Evolutionary conservation across 2,888 invertebrate species (phyloP).

Genomic region (Habrosyne pyritoides): DNA sequence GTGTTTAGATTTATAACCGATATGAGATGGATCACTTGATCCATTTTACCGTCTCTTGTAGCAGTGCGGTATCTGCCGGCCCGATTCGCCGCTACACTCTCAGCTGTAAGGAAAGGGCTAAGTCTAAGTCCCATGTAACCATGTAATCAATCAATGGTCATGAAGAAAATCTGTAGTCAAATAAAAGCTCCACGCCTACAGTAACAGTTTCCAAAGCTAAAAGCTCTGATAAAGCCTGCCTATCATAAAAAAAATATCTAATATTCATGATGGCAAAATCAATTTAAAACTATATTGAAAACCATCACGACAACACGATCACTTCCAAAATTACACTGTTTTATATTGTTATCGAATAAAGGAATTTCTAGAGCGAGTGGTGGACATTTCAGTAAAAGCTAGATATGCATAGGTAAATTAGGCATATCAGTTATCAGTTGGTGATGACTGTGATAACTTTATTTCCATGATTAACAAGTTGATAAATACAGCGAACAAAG

Average conservation of each 20-base stretch:
- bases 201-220: too few relatives aligned
- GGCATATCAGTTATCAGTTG: too few relatives aligned
- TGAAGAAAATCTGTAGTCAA: too few relatives aligned
- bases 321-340: conserved; percentile 37
- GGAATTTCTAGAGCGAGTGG: conserved; percentile 30
- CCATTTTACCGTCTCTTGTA: conserved; percentile 33
- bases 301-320: conserved; percentile 55
- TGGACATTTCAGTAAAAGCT: conserved; percentile 11
- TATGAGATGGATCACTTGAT: conserved; percentile 57
- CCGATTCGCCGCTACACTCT: neutral
- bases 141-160: too few relatives aligned
- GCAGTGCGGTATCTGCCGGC: conserved; percentile 20
- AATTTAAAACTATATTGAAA: conserved; percentile 56
- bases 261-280: conserved; percentile 48
- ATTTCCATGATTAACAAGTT: neutral
- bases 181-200: too few relatives aligned
- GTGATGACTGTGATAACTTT: too few relatives aligned
- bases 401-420: neutral
- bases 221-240: too few relatives aligned
- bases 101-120: neutral
- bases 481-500: neutral
- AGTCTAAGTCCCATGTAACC: too few relatives aligned
- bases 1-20: conserved; percentile 69
- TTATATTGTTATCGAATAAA: conserved; percentile 46
- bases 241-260: too few relatives aligned